Evolutionary conservation across 1,140 invertebrate genomes (phyloP).

Genomic region (Manduca sexta): DNA sequence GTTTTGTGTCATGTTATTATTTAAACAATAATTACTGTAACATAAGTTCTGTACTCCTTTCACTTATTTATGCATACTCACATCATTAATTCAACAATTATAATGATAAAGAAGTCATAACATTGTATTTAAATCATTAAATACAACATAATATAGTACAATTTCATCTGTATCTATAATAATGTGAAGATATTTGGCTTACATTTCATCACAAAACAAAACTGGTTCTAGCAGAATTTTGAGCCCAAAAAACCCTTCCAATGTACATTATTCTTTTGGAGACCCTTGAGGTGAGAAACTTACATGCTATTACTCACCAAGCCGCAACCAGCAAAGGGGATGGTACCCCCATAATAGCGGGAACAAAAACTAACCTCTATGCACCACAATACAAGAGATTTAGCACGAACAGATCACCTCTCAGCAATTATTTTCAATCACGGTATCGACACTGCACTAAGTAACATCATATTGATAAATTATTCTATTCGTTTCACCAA

Average conservation of each 20-base stretch:
- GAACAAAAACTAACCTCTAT: constrained; percentile 68
- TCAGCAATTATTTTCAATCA: background rate
- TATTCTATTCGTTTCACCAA: constrained; percentile 21
- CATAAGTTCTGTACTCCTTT: too few relatives aligned
- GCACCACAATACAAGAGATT: constrained; percentile 35
- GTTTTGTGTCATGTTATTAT: background rate
- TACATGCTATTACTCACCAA: constrained; percentile 66
- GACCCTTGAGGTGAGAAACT: constrained; percentile 41
- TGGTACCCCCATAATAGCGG: constrained; percentile 44
- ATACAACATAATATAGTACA: too few relatives aligned
- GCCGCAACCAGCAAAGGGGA: constrained; percentile 37
- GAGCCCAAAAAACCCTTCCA: too few relatives aligned
- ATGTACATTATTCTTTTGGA: constrained; percentile 18
- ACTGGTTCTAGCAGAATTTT: too few relatives aligned
- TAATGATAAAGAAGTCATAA: too few relatives aligned
- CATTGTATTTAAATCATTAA: too few relatives aligned
- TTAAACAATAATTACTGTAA: too few relatives aligned
- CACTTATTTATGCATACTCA: too few relatives aligned
- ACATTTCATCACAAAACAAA: too few relatives aligned
- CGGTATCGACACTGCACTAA: constrained; percentile 12
- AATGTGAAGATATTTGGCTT: too few relatives aligned
- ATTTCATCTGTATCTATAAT: too few relatives aligned
- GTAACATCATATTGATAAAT: constrained; percentile 11
- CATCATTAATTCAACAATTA: too few relatives aligned
- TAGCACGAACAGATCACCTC: constrained; percentile 2